Evolutionary conservation across 1,140 invertebrate genomes (phyloP).

Genomic region (Samia ricini): DNA sequence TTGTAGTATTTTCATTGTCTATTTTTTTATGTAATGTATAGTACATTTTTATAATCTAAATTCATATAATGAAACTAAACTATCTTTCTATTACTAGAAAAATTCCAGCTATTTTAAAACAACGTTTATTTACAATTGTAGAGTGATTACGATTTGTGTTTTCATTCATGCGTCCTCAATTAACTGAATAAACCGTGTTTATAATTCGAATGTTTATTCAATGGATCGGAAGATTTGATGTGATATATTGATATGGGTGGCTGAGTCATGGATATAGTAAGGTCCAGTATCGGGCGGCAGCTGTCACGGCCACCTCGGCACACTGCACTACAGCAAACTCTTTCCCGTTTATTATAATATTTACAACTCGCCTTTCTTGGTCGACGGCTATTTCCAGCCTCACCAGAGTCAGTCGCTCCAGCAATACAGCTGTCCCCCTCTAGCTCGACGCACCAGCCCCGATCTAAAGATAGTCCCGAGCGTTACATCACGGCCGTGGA

Average conservation of each 20-base stretch:
- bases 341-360: constrained; percentile 78
- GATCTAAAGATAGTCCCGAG: constrained; percentile 64
- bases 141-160: constrained; percentile 8
- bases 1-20: neutral
- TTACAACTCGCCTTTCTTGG: constrained; percentile 79
- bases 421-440: constrained; percentile 50
- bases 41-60: neutral
- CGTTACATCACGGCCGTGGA: constrained; percentile 73
- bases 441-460: constrained; percentile 37
- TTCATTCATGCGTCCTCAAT: constrained; percentile 32
- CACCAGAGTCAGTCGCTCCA: constrained; percentile 49
- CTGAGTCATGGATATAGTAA: constrained; percentile 31
- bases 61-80: neutral
- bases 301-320: constrained; percentile 65
- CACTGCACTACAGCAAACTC: constrained; percentile 72
- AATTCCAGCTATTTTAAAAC: too few relatives aligned
- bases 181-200: constrained; percentile 32
- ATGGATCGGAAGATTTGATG: neutral
- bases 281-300: constrained; percentile 34
- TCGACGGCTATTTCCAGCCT: constrained; percentile 77
- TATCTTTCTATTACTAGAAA: neutral
- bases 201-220: constrained; percentile 16
- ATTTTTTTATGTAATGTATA: too few relatives aligned
- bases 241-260: neutral
- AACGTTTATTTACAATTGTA: too few relatives aligned